Evolutionary conservation across 2,888 invertebrate species (phyloP), one percentile per base, ranked within the genome.

Genomic region (Craniophora ligustri): DNA sequence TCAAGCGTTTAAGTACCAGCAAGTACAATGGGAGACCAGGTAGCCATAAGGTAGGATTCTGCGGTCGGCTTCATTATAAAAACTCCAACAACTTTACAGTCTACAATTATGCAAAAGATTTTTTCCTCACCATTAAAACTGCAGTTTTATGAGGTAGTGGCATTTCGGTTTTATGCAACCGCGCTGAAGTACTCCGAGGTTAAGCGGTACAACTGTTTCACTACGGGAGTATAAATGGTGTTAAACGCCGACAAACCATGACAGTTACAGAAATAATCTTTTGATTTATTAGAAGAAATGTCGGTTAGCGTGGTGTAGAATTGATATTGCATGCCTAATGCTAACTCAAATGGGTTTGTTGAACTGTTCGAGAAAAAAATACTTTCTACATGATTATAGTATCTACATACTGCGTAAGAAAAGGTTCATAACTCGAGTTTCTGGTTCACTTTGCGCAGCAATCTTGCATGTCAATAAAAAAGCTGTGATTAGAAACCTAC

Each of bases 91-190:
- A 42, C 50, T 49, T 41, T 41, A n/a, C n/a, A 31, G 36, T 26
- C 46, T 38, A 55, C 34, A 66, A 62, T 72, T 73, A 73, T 72
- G 55, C 60, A 54, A 51, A 67, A 65, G 54, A 50, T 40, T 61
- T 70, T 72, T 74, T 71, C 67, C 39, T 34, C 50, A 36, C 40
- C 21, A 64, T 47, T 71, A 61, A 44, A 39, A 45, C 35, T 54
- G 55, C 53, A 72, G 64, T 85, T 82, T 77, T 81, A 71, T 71
- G 80, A 82, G 67, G 47, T 58, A 49, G 61, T 72, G 78, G 72
- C 76, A 80, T 79, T 82, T 74, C 59, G 72, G 72, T 79, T 77
- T 84, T 83, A 81, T 79, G 78, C 78, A 84, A 85, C 73, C 39
- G 21, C 19, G 21, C 66, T 69, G 53, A 50, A 51, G 44, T 63